phyloP scores from a whole-genome alignment of 2,888 invertebrate species.

The Heliconius hortense region DNA sequence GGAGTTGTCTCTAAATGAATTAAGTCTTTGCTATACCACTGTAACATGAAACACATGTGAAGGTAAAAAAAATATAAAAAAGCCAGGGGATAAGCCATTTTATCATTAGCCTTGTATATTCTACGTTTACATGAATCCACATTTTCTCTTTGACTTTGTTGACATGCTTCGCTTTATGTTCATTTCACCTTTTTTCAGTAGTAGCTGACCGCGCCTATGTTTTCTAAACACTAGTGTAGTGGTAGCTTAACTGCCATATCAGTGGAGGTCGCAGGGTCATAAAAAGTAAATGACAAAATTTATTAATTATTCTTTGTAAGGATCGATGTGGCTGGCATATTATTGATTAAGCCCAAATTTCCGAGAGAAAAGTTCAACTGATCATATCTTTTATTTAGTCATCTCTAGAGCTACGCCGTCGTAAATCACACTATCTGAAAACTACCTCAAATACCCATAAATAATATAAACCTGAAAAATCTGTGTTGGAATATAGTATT shows the following conservation, averaged over 20 bases:
- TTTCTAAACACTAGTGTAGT: neutral
- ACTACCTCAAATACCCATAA: too few species aligned
- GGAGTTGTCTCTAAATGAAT: too few species aligned
- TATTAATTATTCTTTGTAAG: neutral
- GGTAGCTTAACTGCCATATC: neutral
- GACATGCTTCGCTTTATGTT: constrained; percentile 11
- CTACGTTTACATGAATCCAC: constrained; percentile 13
- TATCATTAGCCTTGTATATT: constrained; percentile 2
- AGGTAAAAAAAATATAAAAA: neutral
- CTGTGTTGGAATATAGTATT: too few species aligned
- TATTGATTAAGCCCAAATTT: too few species aligned
- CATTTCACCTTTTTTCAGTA: constrained; percentile 9
- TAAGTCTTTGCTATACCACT: neutral
- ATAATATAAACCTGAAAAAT: too few species aligned
- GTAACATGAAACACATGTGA: neutral
- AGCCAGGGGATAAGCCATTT: neutral
- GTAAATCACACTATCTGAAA: too few species aligned
- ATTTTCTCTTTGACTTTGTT: constrained; percentile 16
- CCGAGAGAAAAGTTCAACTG: too few species aligned
- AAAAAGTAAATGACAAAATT: neutral
- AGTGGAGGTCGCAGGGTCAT: neutral
- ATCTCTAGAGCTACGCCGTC: too few species aligned
- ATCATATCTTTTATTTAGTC: too few species aligned
- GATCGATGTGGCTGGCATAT: neutral
- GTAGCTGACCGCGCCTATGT: constrained; percentile 10